Base-by-base conservation (phyloP, 1,140 invertebrate genomes). In the Zaprionus gabonicus region DNA sequence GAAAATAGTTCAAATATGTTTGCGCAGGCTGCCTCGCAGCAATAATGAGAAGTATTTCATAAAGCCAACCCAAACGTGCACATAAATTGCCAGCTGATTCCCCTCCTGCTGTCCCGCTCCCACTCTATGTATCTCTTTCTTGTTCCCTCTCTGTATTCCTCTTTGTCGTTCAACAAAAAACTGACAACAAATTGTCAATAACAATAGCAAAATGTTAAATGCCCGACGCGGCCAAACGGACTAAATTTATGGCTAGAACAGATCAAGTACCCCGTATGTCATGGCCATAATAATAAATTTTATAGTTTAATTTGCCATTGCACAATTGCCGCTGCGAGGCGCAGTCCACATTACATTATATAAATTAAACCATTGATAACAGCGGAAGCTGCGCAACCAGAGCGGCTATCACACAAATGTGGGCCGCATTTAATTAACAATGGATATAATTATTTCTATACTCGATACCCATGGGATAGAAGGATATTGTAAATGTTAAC, bases 1-100 rank as follows among this genome's bases (percentile, higher is more conserved):
- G 85, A 88, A 88, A 88, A 88, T 88, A 88, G 85, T 88, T 88
- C 84, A 88, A 88, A 88, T 88, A 88, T 88, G 85, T 88, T 88
- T 80, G 74, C 49, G 63, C 75, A 79, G 76, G 76, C 59, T 51
- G 63, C 63, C 66, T 34, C 23, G 31, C 60, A 17, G 55, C 62
- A 67, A 75, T 88, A 88, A 88, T 90, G 85, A 88, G 64, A 88
- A 88, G 81, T 88, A 88, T 88, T 88, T 90, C 84, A 88, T 88
- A 88, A 88, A 83, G 84, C 71, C 44, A 17, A 25, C 25, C 53
- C 20, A 44, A 59, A 15, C 36, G 15, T 27, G 28, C 74, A 73
- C 71, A 77, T 73, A 73, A 72, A 76, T 76, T 77, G 70, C 36
- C 9, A 56, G 36, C 51, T 44, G 53, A 59, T 59, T 44, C 27